Conservation (phyloP, 1,140 invertebrate species). For the Drosophila burlai region DNA sequence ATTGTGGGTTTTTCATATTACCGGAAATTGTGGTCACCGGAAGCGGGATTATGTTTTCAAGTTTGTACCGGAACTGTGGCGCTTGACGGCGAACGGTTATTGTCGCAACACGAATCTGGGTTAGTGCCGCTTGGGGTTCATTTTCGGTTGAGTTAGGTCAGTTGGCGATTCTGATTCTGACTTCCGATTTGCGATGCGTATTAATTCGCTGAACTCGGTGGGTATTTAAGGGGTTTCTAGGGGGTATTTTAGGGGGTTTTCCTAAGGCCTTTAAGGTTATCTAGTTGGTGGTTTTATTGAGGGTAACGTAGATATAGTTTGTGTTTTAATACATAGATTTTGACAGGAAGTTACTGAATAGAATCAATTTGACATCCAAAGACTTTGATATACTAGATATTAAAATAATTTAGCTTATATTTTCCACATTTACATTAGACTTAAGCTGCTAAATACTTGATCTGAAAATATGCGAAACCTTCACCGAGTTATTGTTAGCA, state of each 20-base stretch:
- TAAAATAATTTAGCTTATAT: too few species aligned
- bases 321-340: not conserved
- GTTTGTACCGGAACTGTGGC: conserved; percentile 70
- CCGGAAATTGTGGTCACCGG: conserved; percentile 79
- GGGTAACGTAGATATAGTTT: not conserved
- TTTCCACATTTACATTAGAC: too few species aligned
- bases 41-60: conserved; percentile 82
- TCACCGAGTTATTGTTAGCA: conserved; percentile 11
- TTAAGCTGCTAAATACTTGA: not conserved
- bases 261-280: not conserved
- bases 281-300: not conserved
- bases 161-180: conserved; percentile 5
- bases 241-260: not conserved
- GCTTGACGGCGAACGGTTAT: conserved; percentile 50
- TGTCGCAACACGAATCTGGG: conserved; percentile 44
- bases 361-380: not conserved
- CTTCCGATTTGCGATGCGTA: conserved; percentile 19
- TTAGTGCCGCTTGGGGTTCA: conserved; percentile 23
- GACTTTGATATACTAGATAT: not conserved
- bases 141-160: conserved; percentile 53
- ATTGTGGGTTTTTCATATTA: conserved; percentile 80
- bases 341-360: not conserved
- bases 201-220: conserved; percentile 10
- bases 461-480: not conserved
- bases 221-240: not conserved